Evolutionary conservation across 2,113 vertebrate species (phyloP), one percentile per base, ranked within the genome.

Genomic region (Noturus placidus): DNA sequence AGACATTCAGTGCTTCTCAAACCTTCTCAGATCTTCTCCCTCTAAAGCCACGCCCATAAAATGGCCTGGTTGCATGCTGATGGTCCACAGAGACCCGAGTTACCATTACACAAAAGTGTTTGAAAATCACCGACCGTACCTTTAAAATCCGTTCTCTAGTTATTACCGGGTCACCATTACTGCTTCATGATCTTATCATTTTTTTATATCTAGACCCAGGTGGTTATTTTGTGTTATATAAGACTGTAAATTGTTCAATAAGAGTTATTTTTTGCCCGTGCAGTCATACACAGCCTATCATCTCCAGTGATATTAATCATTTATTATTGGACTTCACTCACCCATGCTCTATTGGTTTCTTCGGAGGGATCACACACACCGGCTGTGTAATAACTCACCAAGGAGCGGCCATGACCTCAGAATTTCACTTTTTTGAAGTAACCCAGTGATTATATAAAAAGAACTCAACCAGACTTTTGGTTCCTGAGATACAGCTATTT

Each of bases 381-480:
- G 9, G 46, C 46, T 50, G 63, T 67, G 54, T 78, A 69, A 87
- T 80, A 65, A 77, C 13, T 87, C 65, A 84, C 38, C 52, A 17
- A 33, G 56, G 69, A 33, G 63, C 25, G 54, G 86, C 25, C 8
- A 46, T 82, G 50, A 59, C 77, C 17, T 50, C 69, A 65, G 38
- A 17, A 72, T 72, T 89, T 79, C 83, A 25, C 70, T 80, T 7
- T n/a, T 54, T 42, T 63, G 3, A 63, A 63, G 22, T 63, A 63
- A 63, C 27, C 59, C 59, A 2, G 22, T 10, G 22, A 63, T 63
- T 8, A 61, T 27, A n/a, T 61, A 61, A 61, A 59, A 61, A 61
- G 8, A 52, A 52, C 50, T 63, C 22, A 25, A 63, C 59, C 22
- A 27, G 59, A 63, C 59, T 25, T 9, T 61, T 61, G 59, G 22